phyloP scores from a whole-genome alignment of 2,113 vertebrate genomes.

The Atherinomorus stipes region DNA sequence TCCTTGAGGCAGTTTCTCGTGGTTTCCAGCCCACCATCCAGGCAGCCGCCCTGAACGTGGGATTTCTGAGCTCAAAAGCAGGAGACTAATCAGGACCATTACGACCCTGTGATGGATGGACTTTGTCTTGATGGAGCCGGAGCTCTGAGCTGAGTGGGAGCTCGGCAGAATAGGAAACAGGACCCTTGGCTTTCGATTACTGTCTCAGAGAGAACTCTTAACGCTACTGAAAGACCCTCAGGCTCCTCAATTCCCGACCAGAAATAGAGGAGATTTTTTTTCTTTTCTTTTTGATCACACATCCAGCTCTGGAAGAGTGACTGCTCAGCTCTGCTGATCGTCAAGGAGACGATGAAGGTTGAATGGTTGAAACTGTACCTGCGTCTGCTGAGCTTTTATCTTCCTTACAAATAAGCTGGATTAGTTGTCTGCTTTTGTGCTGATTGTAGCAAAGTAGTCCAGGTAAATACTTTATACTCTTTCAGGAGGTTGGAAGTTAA shows the following conservation, averaged over 20 bases:
- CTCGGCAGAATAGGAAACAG: constrained; percentile 41
- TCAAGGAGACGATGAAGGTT: neutral
- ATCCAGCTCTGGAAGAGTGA: constrained; percentile 3
- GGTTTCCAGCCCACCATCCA: neutral
- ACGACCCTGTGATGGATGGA: constrained; percentile 62
- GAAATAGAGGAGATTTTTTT: constrained; percentile 25
- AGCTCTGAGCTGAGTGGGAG: constrained; percentile 22
- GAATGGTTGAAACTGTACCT: neutral
- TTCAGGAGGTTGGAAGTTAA: too few species aligned
- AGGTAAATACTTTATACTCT: too few species aligned
- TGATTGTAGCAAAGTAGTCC: too few species aligned
- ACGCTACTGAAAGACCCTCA: constrained; percentile 11
- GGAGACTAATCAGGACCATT: constrained; percentile 52
- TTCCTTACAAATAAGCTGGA: neutral
- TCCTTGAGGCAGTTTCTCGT: constrained; percentile 7
- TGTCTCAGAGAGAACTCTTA: constrained; percentile 19
- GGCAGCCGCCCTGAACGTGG: constrained; percentile 32
- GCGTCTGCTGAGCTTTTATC: neutral
- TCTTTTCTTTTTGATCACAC: neutral
- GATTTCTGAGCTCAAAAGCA: constrained; percentile 36
- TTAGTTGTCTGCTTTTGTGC: neutral
- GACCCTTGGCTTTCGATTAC: constrained; percentile 49
- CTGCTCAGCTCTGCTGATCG: neutral
- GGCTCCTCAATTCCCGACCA: constrained; percentile 9
- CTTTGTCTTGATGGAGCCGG: constrained; percentile 21